Evolutionary conservation across 2,113 vertebrate species (phyloP).

Genomic region (Ptychochromis oligacanthus): DNA sequence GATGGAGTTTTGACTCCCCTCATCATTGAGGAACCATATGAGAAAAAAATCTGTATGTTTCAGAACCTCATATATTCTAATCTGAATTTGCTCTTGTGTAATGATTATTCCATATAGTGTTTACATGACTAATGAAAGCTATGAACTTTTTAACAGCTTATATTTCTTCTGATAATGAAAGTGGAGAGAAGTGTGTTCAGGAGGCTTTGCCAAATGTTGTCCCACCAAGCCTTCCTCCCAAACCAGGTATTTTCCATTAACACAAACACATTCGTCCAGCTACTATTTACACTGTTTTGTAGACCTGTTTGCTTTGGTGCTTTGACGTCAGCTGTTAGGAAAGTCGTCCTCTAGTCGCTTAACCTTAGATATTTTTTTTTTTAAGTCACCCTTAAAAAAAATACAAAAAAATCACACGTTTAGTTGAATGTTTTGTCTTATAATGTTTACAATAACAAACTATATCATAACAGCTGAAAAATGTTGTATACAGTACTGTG

Average conservation of each 20-base stretch:
- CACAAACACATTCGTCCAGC: background rate
- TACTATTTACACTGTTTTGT: background rate
- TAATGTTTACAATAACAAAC: no score
- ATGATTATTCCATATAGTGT: background rate
- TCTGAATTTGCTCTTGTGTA: background rate
- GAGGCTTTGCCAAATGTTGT: background rate
- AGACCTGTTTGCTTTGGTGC: conserved; percentile 17
- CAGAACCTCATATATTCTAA: background rate
- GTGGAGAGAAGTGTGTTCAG: conserved; percentile 73
- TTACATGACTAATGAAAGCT: background rate
- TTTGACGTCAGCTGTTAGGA: background rate
- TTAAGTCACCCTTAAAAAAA: no score
- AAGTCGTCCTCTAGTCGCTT: background rate
- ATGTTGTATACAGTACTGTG: no score
- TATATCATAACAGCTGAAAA: no score
- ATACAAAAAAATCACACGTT: no score
- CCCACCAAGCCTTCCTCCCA: conserved; percentile 10
- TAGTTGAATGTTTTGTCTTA: no score
- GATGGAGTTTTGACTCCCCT: conserved; percentile 76
- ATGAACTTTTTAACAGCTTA: conserved; percentile 68
- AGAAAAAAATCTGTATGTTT: conserved; percentile 81
- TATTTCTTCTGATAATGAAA: conserved; percentile 76
- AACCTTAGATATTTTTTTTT: background rate
- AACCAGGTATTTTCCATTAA: conserved; percentile 63
- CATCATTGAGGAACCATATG: conserved; percentile 76